A percentile compares a stretch with the other conserved stretches of the same genome.
These are phyloP conservation scores for Conomelus anceps DNA, from an alignment of 2,888 invertebrate species.

Conservation along the genomic window DNA sequence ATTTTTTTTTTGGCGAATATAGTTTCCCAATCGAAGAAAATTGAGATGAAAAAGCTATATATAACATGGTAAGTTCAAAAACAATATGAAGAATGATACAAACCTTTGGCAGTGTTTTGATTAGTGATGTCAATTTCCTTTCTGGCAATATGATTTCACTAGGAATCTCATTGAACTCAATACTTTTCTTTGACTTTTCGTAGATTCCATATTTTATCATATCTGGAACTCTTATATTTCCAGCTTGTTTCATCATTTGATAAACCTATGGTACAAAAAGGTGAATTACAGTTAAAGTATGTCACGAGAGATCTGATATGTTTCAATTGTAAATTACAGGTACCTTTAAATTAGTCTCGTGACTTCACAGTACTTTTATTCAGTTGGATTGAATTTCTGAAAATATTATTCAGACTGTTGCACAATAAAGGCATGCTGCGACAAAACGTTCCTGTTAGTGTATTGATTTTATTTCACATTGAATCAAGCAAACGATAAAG, in stretches of 20 bases:
- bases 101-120: not conserved
- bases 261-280: not conserved
- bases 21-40: too few relatives aligned
- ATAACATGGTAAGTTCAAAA: not conserved
- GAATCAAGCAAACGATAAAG: not conserved
- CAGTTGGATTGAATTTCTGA: not conserved
- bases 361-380: not conserved
- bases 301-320: not conserved
- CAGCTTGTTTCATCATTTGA: conserved; percentile 1
- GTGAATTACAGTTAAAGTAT: not conserved
- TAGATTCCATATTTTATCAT: not conserved
- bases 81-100: not conserved
- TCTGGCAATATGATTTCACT: not conserved
- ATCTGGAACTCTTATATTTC: not conserved
- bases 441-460: not conserved
- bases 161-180: not conserved
- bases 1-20: too few relatives aligned
- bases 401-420: not conserved
- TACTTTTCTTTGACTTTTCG: not conserved
- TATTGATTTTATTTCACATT: not conserved
- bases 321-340: not conserved
- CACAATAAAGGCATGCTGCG: not conserved
- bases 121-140: not conserved
- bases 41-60: too few relatives aligned
- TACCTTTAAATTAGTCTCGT: not conserved